Conservation (phyloP, 2,797 vertebrate genomes). For the Poeciliopsis gracilis region DNA sequence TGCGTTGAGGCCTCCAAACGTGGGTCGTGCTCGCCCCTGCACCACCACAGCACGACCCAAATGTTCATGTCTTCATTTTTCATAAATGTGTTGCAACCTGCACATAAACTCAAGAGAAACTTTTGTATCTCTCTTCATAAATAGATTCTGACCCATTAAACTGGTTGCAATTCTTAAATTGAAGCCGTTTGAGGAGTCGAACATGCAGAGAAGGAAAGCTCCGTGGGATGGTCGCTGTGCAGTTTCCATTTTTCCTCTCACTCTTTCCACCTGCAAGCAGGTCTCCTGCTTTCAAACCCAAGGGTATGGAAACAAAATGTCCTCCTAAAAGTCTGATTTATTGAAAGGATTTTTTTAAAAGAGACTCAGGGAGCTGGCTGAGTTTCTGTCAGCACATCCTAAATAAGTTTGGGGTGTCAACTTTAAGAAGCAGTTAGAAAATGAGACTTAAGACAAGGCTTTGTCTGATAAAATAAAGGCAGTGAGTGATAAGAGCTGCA, state of each 20-base stretch:
- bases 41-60: no score
- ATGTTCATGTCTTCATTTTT: constrained; percentile 4
- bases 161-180: constrained; percentile 53
- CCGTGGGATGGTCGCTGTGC: constrained; percentile 23
- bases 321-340: constrained; percentile 52
- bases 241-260: constrained; percentile 60
- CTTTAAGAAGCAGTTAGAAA: constrained; percentile 45
- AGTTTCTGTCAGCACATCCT: constrained; percentile 44
- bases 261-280: constrained; percentile 16
- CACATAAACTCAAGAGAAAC: constrained; percentile 33
- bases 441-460: constrained; percentile 33
- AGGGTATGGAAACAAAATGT: constrained; percentile 50
- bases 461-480: constrained; percentile 56
- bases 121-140: constrained; percentile 47
- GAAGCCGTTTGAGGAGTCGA: constrained; percentile 53
- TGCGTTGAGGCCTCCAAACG: no score
- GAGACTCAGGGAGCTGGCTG: constrained; percentile 15
- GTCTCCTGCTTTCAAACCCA: constrained; percentile 19
- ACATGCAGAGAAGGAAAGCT: constrained; percentile 12
- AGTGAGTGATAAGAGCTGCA: constrained; percentile 41
- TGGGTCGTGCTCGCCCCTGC: no score
- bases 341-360: constrained; percentile 41
- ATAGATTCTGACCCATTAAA: constrained; percentile 38
- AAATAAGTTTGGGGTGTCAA: constrained; percentile 47
- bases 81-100: constrained; percentile 8